Conservation (phyloP, 2,797 vertebrate species). For the Propithecus perrieri region DNA sequence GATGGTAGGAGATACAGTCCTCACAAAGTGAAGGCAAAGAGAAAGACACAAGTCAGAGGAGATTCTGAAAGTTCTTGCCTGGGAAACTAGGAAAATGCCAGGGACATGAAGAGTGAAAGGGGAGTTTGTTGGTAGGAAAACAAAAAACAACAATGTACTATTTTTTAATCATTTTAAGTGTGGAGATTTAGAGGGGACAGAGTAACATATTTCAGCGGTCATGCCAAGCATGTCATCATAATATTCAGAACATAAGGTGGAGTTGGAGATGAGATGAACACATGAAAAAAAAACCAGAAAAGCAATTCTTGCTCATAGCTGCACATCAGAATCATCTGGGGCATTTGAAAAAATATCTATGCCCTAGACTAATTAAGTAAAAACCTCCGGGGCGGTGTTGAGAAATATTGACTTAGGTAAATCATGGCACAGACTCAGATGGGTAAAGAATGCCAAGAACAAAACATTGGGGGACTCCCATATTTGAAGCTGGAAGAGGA, state of each 20-base stretch:
- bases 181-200: not conserved
- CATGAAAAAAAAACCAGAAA: not conserved
- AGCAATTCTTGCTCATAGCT: not conserved
- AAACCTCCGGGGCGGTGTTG: not conserved
- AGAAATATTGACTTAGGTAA: not conserved
- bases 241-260: not conserved
- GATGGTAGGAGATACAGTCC: not conserved
- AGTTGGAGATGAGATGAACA: not conserved
- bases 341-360: not conserved
- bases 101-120: not conserved
- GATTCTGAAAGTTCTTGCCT: not conserved
- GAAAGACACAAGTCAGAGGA: conserved; percentile 11
- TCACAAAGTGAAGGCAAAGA: not conserved
- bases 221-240: not conserved
- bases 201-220: not conserved
- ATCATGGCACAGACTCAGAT: not conserved
- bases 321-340: not conserved
- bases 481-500: not conserved
- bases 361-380: not conserved
- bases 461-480: not conserved
- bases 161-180: not conserved
- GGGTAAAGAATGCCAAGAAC: not conserved
- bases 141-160: not conserved
- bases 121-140: not conserved
- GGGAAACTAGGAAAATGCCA: not conserved